Base-by-base conservation (phyloP, 2,113 vertebrate genomes). In the Trinectes maculatus region DNA sequence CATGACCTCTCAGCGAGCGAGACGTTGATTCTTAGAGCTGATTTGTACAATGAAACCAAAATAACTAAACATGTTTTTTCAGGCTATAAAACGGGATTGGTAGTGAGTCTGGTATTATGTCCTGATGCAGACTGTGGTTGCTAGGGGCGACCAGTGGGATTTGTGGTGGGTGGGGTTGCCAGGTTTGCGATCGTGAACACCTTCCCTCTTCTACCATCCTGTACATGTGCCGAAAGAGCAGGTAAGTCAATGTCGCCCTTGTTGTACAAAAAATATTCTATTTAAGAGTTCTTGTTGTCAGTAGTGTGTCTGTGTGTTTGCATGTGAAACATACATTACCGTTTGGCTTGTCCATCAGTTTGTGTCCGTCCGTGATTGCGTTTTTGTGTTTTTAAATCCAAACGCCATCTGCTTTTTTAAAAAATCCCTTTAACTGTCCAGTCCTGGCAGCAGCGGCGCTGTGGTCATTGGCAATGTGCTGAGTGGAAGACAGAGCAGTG, bases 241-340 rank as follows among this genome's bases (percentile, higher is more conserved):
- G 82, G 79, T 80, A 5, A 42, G 71, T 82, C 70, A 44, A 37
- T 21, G 31, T 71, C 49, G 8, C 74, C 61, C 42, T 53, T 22
- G 40, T 83, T 67, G 81, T 88, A 88, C 82, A 85, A 84, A 89
- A 89, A 89, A 87, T 82, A 90, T 83, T 79, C 74, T 89, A 79
- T 85, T 53, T 76, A 57, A 71, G 56, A 82, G 87, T 90, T 79
- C 72, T 82, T 7, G 67, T 83, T 46, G 76, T 92, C 86, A 88
- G 88, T 88, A 89, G 90, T 84, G 83, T 61, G 74, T 18, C 61
- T 72, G 73, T 1, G 51, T 64, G 66, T 77, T 68, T 72, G 71
- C 55, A 72, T 52, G 62, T 47, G 58, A 66, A 78, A 80, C 75
- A 66, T n/a, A 77, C 81, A 76, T 74, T 26, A 37, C 75, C 74